phyloP scores from a whole-genome alignment of 1,140 invertebrate genomes.

The Procambarus virginalis region DNA sequence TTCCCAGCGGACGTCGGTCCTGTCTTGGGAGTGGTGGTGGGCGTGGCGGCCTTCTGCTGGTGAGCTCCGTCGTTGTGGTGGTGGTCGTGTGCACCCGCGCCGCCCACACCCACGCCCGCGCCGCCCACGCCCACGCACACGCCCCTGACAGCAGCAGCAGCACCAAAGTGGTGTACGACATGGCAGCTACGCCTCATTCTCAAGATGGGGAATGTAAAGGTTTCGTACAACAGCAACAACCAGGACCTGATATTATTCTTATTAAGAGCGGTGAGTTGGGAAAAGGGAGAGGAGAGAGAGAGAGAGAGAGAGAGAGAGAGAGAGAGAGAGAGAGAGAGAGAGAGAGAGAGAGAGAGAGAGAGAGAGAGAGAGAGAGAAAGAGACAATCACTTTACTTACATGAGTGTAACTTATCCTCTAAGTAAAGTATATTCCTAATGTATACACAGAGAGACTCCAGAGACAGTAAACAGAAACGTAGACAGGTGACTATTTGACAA shows the following conservation, averaged over 20 bases:
- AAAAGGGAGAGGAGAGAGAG: not conserved
- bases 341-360: conserved; percentile 2
- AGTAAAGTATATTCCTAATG: too few relatives aligned
- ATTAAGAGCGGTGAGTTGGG: not conserved
- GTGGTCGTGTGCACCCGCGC: not conserved
- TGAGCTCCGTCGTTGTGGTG: conserved; percentile 30
- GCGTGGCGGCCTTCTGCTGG: conserved; percentile 79
- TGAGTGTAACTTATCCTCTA: too few relatives aligned
- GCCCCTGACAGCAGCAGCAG: not conserved
- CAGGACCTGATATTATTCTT: not conserved
- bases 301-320: not conserved
- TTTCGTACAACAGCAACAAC: conserved; percentile 3
- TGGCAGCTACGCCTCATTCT: not conserved
- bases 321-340: not conserved
- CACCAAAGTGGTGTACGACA: not conserved
- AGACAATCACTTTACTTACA: not conserved
- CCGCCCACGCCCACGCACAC: not conserved
- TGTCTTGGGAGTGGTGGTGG: conserved; percentile 81
- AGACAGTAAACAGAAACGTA: too few relatives aligned
- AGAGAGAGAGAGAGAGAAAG: not conserved
- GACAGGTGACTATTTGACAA: too few relatives aligned
- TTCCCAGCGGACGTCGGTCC: conserved; percentile 77
- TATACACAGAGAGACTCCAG: too few relatives aligned
- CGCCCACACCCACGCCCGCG: not conserved
- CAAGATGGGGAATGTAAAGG: not conserved